These are phyloP conservation scores for Euthynnus affinis DNA, from an alignment of 2,797 vertebrate genomes.

Conservation along the genomic window DNA sequence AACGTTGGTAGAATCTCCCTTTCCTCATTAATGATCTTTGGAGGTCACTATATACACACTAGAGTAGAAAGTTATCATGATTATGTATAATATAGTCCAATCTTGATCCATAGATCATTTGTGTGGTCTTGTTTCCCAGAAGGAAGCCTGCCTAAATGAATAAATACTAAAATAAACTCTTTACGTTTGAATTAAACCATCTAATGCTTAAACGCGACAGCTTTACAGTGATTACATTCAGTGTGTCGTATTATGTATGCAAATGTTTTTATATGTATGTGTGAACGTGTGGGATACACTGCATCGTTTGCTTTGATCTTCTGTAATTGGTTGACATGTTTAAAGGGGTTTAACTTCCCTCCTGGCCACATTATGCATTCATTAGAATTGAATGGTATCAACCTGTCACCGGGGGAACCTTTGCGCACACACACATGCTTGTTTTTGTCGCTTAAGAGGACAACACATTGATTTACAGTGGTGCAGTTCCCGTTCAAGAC, in stretches of 20 bases:
- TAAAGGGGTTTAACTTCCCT: constrained; percentile 32
- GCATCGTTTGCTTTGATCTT: constrained; percentile 27
- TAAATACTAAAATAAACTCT: background rate
- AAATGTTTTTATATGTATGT: background rate
- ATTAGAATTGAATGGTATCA: constrained; percentile 9
- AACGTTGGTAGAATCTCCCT: background rate
- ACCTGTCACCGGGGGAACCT: constrained; percentile 5
- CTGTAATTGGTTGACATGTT: constrained; percentile 29
- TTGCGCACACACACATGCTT: background rate
- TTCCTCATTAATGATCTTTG: background rate
- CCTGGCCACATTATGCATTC: constrained; percentile 18
- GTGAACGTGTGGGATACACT: background rate
- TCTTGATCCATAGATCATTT: background rate
- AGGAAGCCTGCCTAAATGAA: background rate
- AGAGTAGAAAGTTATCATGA: background rate
- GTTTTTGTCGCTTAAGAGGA: too few species aligned
- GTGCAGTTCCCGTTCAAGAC: too few species aligned
- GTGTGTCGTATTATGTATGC: background rate
- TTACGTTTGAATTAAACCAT: constrained; percentile 11
- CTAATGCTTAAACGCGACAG: background rate
- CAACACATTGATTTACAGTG: too few species aligned
- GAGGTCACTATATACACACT: background rate
- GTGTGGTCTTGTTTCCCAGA: background rate
- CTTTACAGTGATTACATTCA: constrained; percentile 2
- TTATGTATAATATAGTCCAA: constrained; percentile 3